Evolutionary conservation across 2,888 invertebrate genomes (phyloP), one percentile per base, ranked within the genome.

Genomic region (Spilarctia lutea): DNA sequence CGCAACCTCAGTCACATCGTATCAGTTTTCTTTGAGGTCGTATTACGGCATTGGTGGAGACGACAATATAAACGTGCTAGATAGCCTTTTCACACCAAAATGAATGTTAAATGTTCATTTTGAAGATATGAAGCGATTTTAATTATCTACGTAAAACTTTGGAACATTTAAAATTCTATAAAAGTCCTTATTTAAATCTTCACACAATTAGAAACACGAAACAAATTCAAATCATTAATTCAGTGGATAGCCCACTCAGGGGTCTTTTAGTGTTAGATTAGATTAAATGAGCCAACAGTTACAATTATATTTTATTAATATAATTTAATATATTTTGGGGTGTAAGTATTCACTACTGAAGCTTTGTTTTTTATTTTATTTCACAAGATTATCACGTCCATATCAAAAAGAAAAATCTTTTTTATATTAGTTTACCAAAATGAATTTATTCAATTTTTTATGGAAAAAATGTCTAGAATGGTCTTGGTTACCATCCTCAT

Each of bases 211-310:
- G 65, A 70, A 68, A 72, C 68, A 73, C 71, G 63, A 68, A 77
- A 74, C 68, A 71, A 77, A 79, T 35, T 74, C 74, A 65, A 68
- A 79, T 82, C 74, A 83, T 75, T 70, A 74, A 81, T 81, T 82
- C 79, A 82, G 74, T 33, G 45, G 77, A 82, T 76, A 76, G 82
- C 75, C 75, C 84, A 76, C 82, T 66, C 75, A 39, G 79, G 82
- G 72, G 42, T 71, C 30, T 79, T n/a, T 79, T 45, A 71, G 27
- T 33, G 67, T 72, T 74, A 42, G 79, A 77, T 79, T 76, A 82
- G 73, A 79, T 81, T 74, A 74, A 77, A 77, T 73, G 73, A 72
- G 69, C 48, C 2, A 67, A 35, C 27, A 13, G 60, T 69, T 79
- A 20, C 56, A 48, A 63, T 66, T 72, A 76, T 71, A 71, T 70